Evolutionary conservation across 2,888 invertebrate genomes (phyloP), one percentile per base, ranked within the genome.

Genomic region (Pinctada fucata): DNA sequence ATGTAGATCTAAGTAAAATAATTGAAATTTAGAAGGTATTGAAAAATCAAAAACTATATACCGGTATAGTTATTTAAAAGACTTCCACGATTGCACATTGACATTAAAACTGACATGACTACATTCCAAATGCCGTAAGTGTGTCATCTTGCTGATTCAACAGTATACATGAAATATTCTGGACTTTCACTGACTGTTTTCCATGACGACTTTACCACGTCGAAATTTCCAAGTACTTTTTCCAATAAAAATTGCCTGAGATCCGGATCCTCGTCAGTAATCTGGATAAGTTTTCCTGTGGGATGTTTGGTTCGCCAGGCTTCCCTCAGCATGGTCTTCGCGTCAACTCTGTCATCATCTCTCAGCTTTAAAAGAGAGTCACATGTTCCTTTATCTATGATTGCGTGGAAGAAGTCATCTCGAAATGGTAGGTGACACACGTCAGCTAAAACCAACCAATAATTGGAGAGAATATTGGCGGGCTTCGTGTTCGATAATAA

Each of bases 241-340:
- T 78, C 68, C 13, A 78, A 47, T 31, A 78, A 69, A 13, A 10
- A 50, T 68, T 76, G n/a, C 31, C 80, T 63, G n/a, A 77, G 13
- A 68, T 83, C 83, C 16, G 83, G 83, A 52, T 83, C 83, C 58
- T 83, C 83, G 10, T 83, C 83, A 10, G 83, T 83, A 48, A 83
- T 75, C 64, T 83, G 83, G 49, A 81, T n/a, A 45, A 81, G 63
- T 3, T 51, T 58, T 50, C 83, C 83, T 13, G 47, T 52, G 0
- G 79, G 67, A 52, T 13, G 49, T 58, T 81, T 31, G 31, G 69
- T 48, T 45, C 81, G 63, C 3, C 68, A 31, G 47, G 67, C 47
- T 51, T 83, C 83, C 16, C 45, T 65, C n/a, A 83, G 16, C 31
- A 75, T 69, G 49, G 4, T 45, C 51, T 10, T 45, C 0, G 76